Base-by-base conservation (phyloP, 2,888 invertebrate genomes). In the Dyspetes luteomarginatus region DNA sequence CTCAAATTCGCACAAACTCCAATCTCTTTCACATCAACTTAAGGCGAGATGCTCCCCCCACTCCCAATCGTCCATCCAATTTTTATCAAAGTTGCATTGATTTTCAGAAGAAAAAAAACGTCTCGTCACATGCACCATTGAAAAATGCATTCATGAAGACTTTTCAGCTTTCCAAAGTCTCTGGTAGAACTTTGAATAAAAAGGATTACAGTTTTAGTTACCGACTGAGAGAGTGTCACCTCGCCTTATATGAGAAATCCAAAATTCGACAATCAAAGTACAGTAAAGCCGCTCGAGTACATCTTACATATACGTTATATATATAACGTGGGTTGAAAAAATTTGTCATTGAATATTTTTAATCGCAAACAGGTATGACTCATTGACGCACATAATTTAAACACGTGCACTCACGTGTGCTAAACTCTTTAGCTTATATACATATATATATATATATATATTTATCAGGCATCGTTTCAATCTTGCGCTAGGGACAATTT, bases 321-420 rank as follows among this genome's bases (percentile, higher is more conserved):
- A n/a, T n/a, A n/a, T n/a, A n/a, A 28, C 56, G 28, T 28, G 56
- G 28, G 26, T 56, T 15, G 56, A 56, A 60, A 17, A 30, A 56
- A 78, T 65, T 30, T 72, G 60, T 30, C 67, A 50, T 48, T 65
- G 43, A 45, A 56, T 56, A 65, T 56, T 45, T 52, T 43, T 58
- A 36, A 60, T 67, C 64, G 75, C 43, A 22, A 56, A 56, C 24
- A 17, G 62, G 43, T 48, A 36, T 71, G 69, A 71, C 30, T 75
- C 64, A 41, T 45, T 58, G 67, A 76, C 48, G 56, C 24, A 56
- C 65, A 50, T 72, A 7, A 41, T 26, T 15, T 15, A 50, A 50
- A 36, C 78, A 58, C 72, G 69, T 45, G 55, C 65, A 65, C 60
- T 78, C 58, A 58, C 65, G 67, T 19, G 43, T 45, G 28, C 68